Evolutionary conservation across 2,113 vertebrate species (phyloP), one percentile per base, ranked within the genome.

Genomic region (Apistogramma diplotaenia): DNA sequence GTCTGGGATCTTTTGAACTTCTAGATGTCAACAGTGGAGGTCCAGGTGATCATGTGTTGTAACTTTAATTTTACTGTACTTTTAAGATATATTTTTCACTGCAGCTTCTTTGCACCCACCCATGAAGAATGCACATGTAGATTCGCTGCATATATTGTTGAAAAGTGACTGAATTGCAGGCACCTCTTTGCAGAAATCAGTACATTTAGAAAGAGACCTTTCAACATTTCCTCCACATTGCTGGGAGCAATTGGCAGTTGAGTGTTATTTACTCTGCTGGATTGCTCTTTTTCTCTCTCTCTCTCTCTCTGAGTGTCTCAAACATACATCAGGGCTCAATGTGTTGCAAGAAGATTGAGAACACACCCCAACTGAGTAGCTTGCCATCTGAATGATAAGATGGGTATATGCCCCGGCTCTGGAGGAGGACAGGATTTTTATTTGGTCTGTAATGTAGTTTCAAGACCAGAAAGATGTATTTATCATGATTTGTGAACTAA

Each of bases 321-420:
- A 74, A 90, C 79, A 79, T 70, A 72, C 62, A 85, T 58, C 58
- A 54, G 33, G 67, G n/a, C 79, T 91, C 92, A 94, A 94, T 93
- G 91, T 95, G 94, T 83, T 86, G 59, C 33, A 85, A 86, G 84
- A 85, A 93, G 95, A 96, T 96, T 95, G 92, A 91, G 91, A 91
- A 93, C 94, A 94, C 95, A 79, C 95, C 95, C 94, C 82, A 85
- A 87, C 81, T n/a, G 70, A 88, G 86, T 67, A 60, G 79, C 70
- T 82, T 72, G 74, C 83, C 74, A 43, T 77, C 58, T 72, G 70
- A 27, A 53, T 89, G 94, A 95, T 95, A 95, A 95, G 91, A 91
- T 55, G 84, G 67, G 62, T 79, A 83, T 79, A 82, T 88, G 82
- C 51, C 79, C 23, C 55, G 27, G 33, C 78, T 54, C 25, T 4